These are phyloP conservation scores for Drosophila subsilvestris DNA, from an alignment of 2,888 invertebrate genomes.

Conservation along the genomic window DNA sequence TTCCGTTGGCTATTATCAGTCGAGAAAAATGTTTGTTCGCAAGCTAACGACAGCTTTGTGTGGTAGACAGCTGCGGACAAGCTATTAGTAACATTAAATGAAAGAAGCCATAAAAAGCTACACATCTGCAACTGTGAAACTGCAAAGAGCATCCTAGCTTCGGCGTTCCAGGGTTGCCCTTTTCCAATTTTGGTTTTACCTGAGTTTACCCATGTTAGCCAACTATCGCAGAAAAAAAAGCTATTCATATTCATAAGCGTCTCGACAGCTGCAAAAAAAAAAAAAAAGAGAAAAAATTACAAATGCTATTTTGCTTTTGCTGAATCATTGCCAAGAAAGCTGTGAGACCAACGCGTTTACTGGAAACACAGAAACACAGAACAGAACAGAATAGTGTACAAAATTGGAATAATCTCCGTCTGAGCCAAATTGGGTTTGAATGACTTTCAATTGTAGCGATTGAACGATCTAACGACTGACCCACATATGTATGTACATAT, in stretches of 20 bases:
- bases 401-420: conserved; percentile 20
- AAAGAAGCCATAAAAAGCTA: too few species aligned
- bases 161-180: not conserved
- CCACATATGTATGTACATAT: not conserved
- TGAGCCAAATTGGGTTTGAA: conserved; percentile 28
- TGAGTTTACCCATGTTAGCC: conserved; percentile 33
- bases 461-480: not conserved
- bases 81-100: not conserved
- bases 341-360: not conserved
- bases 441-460: conserved; percentile 11
- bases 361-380: conserved; percentile 3
- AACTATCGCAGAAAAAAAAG: conserved; percentile 22
- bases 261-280: conserved; percentile 35
- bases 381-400: not conserved
- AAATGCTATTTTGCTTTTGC: conserved; percentile 34
- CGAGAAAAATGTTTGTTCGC: conserved; percentile 1
- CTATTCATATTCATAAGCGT: conserved; percentile 41
- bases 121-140: too few species aligned
- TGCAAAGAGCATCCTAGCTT: conserved; percentile 13
- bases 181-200: conserved; percentile 23
- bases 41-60: too few species aligned
- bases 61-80: too few species aligned
- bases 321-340: conserved; percentile 43
- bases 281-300: conserved; percentile 34
- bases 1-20: conserved; percentile 21